Percentiles rank a stretch among this genome's conserved stretches.
Conservation (phyloP, 35 echinoderm and acorn worm genomes). For the Amphiura filiformis region DNA sequence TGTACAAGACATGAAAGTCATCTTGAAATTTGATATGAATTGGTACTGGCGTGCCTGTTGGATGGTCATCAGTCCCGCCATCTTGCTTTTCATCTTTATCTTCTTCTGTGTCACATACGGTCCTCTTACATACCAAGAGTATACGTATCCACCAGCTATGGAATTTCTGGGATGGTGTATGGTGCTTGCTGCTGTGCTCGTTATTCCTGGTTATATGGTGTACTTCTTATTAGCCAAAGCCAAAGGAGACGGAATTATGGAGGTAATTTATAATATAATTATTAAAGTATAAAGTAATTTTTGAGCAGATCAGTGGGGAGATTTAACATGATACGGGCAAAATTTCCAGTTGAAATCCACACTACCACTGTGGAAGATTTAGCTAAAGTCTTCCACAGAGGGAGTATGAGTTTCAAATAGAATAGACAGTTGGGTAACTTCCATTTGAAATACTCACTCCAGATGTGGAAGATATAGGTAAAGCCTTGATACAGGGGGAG, state of each 20-base stretch:
- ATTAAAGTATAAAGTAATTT: not conserved
- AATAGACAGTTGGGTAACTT: too few relatives aligned
- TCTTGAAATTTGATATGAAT: conserved; percentile 44
- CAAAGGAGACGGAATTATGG: not conserved
- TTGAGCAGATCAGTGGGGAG: not conserved
- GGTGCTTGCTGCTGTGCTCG: conserved; percentile 11
- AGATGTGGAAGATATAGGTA: too few relatives aligned
- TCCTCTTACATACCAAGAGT: conserved; percentile 26
- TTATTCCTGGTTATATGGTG: not conserved
- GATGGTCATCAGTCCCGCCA: not conserved
- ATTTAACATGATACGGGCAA: not conserved
- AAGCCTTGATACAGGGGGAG: too few relatives aligned
- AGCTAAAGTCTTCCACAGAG: too few relatives aligned
- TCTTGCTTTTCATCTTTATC: conserved; percentile 30
- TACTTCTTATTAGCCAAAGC: not conserved
- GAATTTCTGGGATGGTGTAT: conserved; percentile 37
- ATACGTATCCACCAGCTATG: not conserved
- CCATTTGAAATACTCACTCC: too few relatives aligned
- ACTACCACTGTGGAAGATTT: not conserved
- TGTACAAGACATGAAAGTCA: conserved; percentile 47
- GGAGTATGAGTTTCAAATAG: too few relatives aligned
- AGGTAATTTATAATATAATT: not conserved
- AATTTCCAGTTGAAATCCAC: not conserved
- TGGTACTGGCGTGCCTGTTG: conserved; percentile 52
- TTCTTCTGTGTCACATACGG: conserved; percentile 47